Percentiles rank a stretch among this genome's conserved stretches.
These are phyloP conservation scores for Quiscalus mexicanus DNA, from an alignment of 2,113 vertebrate genomes.

Conservation along the genomic window DNA sequence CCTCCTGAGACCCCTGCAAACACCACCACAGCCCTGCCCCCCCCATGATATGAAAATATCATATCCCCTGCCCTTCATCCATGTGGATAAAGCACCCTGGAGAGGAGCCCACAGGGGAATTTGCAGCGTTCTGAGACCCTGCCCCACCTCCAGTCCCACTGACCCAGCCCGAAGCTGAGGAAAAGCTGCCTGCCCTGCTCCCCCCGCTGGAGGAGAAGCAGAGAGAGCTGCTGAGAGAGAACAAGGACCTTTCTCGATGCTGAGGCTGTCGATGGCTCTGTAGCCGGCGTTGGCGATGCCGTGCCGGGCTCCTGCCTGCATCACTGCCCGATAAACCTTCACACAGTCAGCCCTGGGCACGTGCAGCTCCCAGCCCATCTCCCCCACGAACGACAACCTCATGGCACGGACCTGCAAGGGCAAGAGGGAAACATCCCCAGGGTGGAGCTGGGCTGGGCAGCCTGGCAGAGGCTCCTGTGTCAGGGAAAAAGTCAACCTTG, in stretches of 20 bases:
- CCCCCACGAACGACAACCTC: conserved; percentile 91
- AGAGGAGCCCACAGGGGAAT: fast-evolving
- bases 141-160: not conserved
- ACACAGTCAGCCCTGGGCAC: conserved; percentile 83
- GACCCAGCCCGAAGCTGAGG: not conserved
- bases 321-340: conserved; percentile 86
- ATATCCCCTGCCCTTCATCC: fast-evolving
- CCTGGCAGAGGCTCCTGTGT: fast-evolving
- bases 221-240: fast-evolving
- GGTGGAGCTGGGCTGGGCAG: fast-evolving
- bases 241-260: conserved; percentile 92
- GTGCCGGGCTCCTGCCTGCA: conserved; percentile 84
- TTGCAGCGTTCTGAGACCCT: not conserved
- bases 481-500: fast-evolving
- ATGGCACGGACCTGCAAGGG: conserved; percentile 87
- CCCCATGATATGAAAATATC: too few species aligned
- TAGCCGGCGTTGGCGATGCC: conserved; percentile 89
- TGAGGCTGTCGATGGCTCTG: conserved; percentile 96
- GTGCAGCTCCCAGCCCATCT: conserved; percentile 97
- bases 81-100: not conserved
- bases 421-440: fast-evolving
- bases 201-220: fast-evolving
- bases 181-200: not conserved
- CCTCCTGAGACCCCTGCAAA: too few species aligned
- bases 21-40: too few species aligned